A percentile compares a stretch with the other conserved stretches of the same genome.
Evolutionary conservation across 1,140 invertebrate species (phyloP).

Genomic region (Daktulosphaira vitifoliae): DNA sequence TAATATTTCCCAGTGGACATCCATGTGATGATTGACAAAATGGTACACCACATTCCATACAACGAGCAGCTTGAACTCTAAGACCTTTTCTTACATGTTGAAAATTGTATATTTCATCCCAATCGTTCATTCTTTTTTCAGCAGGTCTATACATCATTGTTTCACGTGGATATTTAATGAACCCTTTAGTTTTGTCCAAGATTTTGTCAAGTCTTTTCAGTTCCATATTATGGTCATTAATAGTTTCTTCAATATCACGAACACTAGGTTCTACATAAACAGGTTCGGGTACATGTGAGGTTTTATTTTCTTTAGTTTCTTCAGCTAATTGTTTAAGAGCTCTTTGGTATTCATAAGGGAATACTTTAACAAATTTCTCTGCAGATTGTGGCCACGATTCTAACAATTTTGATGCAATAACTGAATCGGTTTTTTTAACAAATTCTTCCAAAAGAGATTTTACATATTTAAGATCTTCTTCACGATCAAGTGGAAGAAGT

Average conservation of each 20-base stretch:
- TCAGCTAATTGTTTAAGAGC: slow-evolving; percentile 68
- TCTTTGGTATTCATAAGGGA: slow-evolving; percentile 93
- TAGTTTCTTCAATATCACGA: slow-evolving; percentile 79
- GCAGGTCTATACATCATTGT: slow-evolving; percentile 72
- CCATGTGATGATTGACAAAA: slow-evolving; percentile 97
- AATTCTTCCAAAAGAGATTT: slow-evolving; percentile 78
- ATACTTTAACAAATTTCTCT: slow-evolving; percentile 87
- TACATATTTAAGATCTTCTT: slow-evolving; percentile 74
- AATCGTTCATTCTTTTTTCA: slow-evolving; percentile 79
- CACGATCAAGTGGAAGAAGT: slow-evolving; percentile 64
- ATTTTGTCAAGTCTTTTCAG: slow-evolving; percentile 69
- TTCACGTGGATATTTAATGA: slow-evolving; percentile 91
- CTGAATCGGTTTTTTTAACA: slow-evolving; percentile 77
- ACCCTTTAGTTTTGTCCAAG: slow-evolving; percentile 88
- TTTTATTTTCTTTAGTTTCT: slow-evolving; percentile 44
- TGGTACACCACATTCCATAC: slow-evolving; percentile 99
- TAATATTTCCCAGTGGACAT: slow-evolving; percentile 96
- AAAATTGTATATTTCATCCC: slow-evolving; percentile 94
- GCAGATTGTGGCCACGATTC: slow-evolving; percentile 71
- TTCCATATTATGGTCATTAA: slow-evolving; percentile 63
- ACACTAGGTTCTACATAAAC: slow-evolving; percentile 46
- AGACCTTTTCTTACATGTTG: slow-evolving; percentile 76
- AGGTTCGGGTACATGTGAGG: slow-evolving; percentile 43
- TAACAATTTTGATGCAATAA: slow-evolving; percentile 70
- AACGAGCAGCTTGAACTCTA: slow-evolving; percentile 84